Evolutionary conservation across 2,113 vertebrate genomes (phyloP), one percentile per base, ranked within the genome.

Genomic region (Choloepus hoffmanni): DNA sequence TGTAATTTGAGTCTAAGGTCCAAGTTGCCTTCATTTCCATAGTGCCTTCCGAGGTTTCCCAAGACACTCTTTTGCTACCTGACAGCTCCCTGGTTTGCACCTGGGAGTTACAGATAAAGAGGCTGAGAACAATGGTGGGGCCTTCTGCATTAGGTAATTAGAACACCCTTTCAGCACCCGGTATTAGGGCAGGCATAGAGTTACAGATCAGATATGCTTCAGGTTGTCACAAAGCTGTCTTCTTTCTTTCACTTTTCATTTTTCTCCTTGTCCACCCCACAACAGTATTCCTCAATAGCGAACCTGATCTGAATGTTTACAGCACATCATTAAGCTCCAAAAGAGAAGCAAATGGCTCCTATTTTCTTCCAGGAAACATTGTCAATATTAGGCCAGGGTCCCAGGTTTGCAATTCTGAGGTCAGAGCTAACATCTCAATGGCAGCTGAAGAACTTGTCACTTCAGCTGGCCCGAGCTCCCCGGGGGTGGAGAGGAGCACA

Each of bases 1-100:
- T 87, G 95, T 95, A 96, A 97, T 92, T 95, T 91, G 90, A 97
- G 89, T 53, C 30, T 83, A 82, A 77, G 55, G 79, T 18, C 92
- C 55, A 24, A 48, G 76, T 93, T 81, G 85, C 92, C 90, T 91
- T 94, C 63, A 63, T 94, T 95, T 96, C 92, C 95, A 86, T 28
- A 95, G 68, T 16, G 65, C 82, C 89, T 97, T 92, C 78, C 6
- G 11, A 28, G 78, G 40, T 65, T 86, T 13, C 45, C 3, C 14
- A 53, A 73, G 93, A 73, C 45, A 18, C 45, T 50, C 48, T 26
- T 68, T 48, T 48, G 77, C 90, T 91, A 60, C 88, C 78, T 65
- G 63, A 84, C 55, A 50, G 67, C 48, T 84, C 67, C 55, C 90
- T 86, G 88, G 48, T 94, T 94, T 90, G 78, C 89, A 96, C 78